Base-by-base conservation (phyloP, 2,888 invertebrate species). In the Lasioglossum marginatum region DNA sequence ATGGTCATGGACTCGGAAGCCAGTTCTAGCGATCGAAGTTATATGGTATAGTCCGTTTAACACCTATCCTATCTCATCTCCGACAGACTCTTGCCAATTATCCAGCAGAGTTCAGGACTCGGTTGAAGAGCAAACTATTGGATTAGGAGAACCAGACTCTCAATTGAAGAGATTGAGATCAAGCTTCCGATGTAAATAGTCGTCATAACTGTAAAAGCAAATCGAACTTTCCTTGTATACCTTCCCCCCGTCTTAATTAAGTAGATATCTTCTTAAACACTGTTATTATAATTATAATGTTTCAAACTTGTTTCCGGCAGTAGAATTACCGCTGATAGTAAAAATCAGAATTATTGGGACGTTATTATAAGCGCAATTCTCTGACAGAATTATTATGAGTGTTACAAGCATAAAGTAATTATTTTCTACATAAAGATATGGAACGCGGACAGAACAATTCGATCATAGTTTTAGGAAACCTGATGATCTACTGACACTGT, bases 51-150 rank as follows among this genome's bases (percentile, higher is more conserved):
- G 63, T 75, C 82, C 34, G 52, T 82, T 74, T 70, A 80, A 63
- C 83, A 74, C 71, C 84, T 57, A 79, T 75, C 63, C 84, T 83
- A 83, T 75, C 75, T 77, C 77, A 52, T 71, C 66, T 37, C 63
- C 75, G 52, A 73, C 57, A 72, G 73, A 60, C 48, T 70, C 79
- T 70, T 79, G 70, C 79, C 85, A 85, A 85, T 85, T 85, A 85
- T 85, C 85, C 77, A 75, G 70, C 79, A 75, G 68, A 57, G 60
- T 72, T 74, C 77, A 31, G 57, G 77, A 83, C 63, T 86, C 77
- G 34, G 84, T 37, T 68, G 31, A 77, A 86, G 83, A 78, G 84
- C 85, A 80, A 86, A 83, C 85, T 83, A 74, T 86, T 80, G 80
- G 84, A 86, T 86, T 80, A 83, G 31, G 43, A 19, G 37, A 40